Conservation (phyloP, 2,888 invertebrate species). For the Zelleria hepariella region DNA sequence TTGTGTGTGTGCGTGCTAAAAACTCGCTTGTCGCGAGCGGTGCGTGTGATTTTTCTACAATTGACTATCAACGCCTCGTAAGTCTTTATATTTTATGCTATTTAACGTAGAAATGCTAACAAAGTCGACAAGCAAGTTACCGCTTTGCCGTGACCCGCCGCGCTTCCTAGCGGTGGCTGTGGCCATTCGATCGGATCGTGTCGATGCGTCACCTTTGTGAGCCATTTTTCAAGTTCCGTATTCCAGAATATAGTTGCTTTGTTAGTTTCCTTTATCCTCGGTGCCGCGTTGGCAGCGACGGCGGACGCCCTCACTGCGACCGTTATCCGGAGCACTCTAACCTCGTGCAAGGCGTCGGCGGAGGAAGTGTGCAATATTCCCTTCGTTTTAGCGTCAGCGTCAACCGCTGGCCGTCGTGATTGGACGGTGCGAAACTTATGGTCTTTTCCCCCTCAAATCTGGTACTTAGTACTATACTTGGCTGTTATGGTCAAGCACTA, state of each 20-base stretch:
- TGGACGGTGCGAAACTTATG: neutral
- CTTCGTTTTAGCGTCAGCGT: neutral
- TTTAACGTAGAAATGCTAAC: slow-evolving; percentile 13
- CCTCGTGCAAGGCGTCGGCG: neutral
- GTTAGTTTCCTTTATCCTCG: neutral
- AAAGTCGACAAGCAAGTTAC: neutral
- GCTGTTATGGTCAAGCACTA: neutral
- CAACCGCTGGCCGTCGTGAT: neutral
- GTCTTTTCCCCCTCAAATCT: neutral
- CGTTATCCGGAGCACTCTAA: neutral
- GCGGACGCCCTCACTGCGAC: neutral
- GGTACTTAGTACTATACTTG: neutral
- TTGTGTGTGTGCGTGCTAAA: slow-evolving; percentile 57
- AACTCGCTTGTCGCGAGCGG: slow-evolving; percentile 64
- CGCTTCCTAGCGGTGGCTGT: slow-evolving; percentile 29
- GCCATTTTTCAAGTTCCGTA: slow-evolving; percentile 59
- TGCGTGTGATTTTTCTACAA: slow-evolving; percentile 63
- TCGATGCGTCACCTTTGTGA: slow-evolving; percentile 72
- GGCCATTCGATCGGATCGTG: slow-evolving; percentile 65
- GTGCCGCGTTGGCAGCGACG: neutral
- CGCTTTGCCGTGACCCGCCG: slow-evolving; percentile 4
- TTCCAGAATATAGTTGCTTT: slow-evolving; percentile 3
- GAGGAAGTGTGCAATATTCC: neutral
- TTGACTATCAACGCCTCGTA: slow-evolving; percentile 70
- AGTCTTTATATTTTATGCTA: slow-evolving; percentile 57